Conservation (phyloP, 1,140 invertebrate genomes). For the Euura saliciscinereae region DNA sequence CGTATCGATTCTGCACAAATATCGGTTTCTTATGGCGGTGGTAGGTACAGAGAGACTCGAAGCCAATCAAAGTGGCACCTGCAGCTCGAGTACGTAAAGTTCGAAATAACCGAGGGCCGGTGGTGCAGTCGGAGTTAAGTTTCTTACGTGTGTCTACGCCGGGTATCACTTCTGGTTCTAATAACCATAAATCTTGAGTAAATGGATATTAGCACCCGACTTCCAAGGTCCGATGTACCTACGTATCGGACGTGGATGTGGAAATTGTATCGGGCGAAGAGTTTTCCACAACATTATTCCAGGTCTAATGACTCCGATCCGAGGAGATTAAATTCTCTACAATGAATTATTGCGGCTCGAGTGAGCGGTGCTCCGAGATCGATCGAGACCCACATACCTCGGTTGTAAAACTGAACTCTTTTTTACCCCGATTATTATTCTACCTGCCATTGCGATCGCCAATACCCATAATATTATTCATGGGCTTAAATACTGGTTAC, state of each 20-base stretch:
- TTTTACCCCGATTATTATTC: no score
- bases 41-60: no score
- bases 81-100: neutral
- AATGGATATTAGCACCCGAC: neutral
- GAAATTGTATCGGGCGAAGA: neutral
- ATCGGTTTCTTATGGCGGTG: no score
- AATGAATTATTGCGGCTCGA: neutral
- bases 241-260: neutral
- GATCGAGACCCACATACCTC: no score
- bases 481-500: no score
- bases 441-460: no score
- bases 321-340: neutral
- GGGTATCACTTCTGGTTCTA: slow-evolving; percentile 2
- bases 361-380: no score
- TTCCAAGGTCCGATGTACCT: neutral
- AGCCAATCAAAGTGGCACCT: slow-evolving; percentile 1
- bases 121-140: neutral
- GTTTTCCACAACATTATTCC: neutral
- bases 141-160: slow-evolving; percentile 4
- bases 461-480: no score
- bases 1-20: no score
- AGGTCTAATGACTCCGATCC: neutral
- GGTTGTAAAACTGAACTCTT: no score
- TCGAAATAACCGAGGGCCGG: neutral
- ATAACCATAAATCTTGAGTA: slow-evolving; percentile 3